Conservation (phyloP, 2,888 invertebrate species). For the Hoplodrina blanda region DNA sequence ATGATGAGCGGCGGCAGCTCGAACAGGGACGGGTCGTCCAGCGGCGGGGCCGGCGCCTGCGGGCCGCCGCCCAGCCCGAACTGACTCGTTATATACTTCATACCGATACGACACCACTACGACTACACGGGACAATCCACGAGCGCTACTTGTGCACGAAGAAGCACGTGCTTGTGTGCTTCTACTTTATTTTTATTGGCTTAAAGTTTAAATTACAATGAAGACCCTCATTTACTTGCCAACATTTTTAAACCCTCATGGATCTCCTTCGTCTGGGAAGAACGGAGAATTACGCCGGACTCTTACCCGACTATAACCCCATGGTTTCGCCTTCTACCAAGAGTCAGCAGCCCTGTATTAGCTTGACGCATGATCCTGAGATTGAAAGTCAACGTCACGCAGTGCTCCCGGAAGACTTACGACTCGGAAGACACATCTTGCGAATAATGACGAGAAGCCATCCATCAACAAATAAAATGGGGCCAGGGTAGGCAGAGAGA, state of each 20-base stretch:
- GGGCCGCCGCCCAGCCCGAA: conserved; percentile 88
- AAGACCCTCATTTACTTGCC: no score
- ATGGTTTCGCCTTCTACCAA: no score
- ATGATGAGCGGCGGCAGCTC: conserved; percentile 98
- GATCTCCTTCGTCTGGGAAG: no score
- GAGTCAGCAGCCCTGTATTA: no score
- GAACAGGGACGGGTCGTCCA: conserved; percentile 97
- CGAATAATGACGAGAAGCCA: background rate
- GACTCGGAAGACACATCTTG: background rate
- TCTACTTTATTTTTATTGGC: background rate
- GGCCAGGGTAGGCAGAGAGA: background rate
- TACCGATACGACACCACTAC: conserved; percentile 11
- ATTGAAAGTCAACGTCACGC: no score
- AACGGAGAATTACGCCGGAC: no score
- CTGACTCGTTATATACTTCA: conserved; percentile 76
- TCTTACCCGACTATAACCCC: no score
- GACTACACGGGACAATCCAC: background rate
- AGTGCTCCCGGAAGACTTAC: no score
- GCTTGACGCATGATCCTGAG: no score
- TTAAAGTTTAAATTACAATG: background rate
- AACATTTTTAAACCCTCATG: no score
- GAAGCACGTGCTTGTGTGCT: no score
- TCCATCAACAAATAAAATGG: background rate
- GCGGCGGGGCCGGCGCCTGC: conserved; percentile 89
- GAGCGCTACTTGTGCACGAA: background rate